Conservation (phyloP, 2,888 invertebrate genomes). For the Homarus gammarus region DNA sequence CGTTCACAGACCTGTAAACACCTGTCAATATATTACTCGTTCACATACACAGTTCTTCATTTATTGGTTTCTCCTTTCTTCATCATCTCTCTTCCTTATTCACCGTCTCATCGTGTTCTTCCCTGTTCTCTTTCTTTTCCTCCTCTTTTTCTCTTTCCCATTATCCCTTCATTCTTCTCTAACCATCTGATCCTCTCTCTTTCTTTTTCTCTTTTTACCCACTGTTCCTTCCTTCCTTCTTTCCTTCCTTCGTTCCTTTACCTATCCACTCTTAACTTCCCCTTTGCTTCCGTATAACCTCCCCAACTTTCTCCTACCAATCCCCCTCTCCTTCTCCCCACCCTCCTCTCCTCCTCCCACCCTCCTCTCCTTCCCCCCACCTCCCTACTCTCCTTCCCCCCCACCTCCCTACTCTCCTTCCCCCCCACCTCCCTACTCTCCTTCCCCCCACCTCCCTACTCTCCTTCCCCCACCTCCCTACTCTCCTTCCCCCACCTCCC, state of each 20-base stretch:
- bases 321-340: not conserved
- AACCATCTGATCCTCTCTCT: not conserved
- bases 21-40: too few species aligned
- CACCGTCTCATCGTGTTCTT: too few species aligned
- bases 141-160: not conserved
- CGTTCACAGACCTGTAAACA: too few species aligned
- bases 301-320: not conserved
- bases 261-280: too few species aligned
- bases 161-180: not conserved
- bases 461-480: not conserved
- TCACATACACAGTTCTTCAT: not conserved
- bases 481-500: not conserved
- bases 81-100: not conserved
- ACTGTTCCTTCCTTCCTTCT: not conserved
- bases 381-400: not conserved
- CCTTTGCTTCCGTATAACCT: constrained; percentile 1
- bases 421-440: not conserved
- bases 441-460: not conserved
- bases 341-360: not conserved
- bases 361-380: not conserved
- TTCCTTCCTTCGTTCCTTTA: not conserved
- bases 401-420: not conserved
- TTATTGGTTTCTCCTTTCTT: not conserved
- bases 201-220: not conserved
- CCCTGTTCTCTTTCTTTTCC: not conserved